Conservation (phyloP, 2,797 vertebrate genomes). For the Clangula hyemalis region DNA sequence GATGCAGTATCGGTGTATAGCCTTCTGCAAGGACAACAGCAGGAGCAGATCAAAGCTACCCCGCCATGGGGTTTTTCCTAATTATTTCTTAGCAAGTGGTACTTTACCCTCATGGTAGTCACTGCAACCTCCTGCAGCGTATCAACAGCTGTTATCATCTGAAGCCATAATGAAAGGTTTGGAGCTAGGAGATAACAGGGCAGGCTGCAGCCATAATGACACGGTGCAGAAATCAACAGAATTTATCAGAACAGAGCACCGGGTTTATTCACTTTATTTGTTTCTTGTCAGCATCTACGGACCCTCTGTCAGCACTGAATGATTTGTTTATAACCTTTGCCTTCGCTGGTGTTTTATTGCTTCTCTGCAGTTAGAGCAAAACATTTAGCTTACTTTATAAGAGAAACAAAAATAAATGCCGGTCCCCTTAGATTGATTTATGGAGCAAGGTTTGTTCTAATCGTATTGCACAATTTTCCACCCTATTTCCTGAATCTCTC, state of each 20-base stretch:
- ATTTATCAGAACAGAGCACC: slow-evolving; percentile 42
- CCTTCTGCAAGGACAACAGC: slow-evolving; percentile 40
- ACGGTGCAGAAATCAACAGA: slow-evolving; percentile 18
- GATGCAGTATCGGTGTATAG: neutral
- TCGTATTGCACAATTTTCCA: neutral
- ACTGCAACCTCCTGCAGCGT: neutral
- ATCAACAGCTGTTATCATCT: slow-evolving; percentile 60
- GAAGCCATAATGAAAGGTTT: slow-evolving; percentile 70
- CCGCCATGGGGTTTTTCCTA: neutral
- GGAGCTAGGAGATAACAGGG: slow-evolving; percentile 54
- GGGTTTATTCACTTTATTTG: slow-evolving; percentile 57
- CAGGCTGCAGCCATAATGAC: slow-evolving; percentile 36
- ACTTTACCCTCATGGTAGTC: slow-evolving; percentile 59
- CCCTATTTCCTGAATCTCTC: neutral
- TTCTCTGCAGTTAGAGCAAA: slow-evolving; percentile 23
- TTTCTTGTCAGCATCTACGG: slow-evolving; percentile 51
- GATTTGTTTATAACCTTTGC: slow-evolving; percentile 50
- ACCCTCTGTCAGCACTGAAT: neutral
- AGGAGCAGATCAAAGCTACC: slow-evolving; percentile 70
- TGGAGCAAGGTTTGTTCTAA: neutral
- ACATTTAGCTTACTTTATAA: neutral
- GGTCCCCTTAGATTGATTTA: neutral
- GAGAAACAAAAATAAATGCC: neutral
- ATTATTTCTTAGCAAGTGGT: slow-evolving; percentile 70
- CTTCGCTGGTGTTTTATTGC: slow-evolving; percentile 40